Conservation (phyloP, 2,113 vertebrate genomes). For the Phaetusa simplex region DNA sequence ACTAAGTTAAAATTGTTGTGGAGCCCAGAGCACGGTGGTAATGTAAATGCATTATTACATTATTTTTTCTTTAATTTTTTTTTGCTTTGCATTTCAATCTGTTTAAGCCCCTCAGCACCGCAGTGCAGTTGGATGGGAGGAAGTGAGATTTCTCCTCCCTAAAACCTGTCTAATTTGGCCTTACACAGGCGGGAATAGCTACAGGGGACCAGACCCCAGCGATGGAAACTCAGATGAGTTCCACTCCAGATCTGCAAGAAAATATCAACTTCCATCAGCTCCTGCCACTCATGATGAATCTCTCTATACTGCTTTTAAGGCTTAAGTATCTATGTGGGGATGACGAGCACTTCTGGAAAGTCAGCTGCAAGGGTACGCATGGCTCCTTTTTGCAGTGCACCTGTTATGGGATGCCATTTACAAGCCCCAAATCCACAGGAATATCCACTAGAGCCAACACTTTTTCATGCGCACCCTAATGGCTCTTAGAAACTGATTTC, state of each 20-base stretch:
- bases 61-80: neutral
- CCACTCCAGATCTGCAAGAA: neutral
- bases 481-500: neutral
- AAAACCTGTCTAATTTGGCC: neutral
- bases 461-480: neutral
- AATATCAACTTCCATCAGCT: neutral
- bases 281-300: neutral
- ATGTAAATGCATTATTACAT: neutral
- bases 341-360: neutral
- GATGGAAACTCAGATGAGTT: neutral
- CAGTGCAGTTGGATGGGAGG: neutral
- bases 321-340: neutral
- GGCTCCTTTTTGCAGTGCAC: neutral
- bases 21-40: neutral
- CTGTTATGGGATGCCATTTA: neutral
- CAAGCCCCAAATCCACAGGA: neutral
- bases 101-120: neutral
- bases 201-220: neutral
- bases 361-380: neutral
- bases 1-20: constrained; percentile 18
- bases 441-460: neutral
- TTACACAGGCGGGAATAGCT: neutral
- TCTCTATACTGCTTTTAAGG: neutral
- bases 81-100: neutral
- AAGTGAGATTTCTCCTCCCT: neutral